Percentiles rank a stretch among this genome's conserved stretches.
These are phyloP conservation scores for Phania funesta DNA, from an alignment of 2,888 invertebrate species.

Conservation along the genomic window DNA sequence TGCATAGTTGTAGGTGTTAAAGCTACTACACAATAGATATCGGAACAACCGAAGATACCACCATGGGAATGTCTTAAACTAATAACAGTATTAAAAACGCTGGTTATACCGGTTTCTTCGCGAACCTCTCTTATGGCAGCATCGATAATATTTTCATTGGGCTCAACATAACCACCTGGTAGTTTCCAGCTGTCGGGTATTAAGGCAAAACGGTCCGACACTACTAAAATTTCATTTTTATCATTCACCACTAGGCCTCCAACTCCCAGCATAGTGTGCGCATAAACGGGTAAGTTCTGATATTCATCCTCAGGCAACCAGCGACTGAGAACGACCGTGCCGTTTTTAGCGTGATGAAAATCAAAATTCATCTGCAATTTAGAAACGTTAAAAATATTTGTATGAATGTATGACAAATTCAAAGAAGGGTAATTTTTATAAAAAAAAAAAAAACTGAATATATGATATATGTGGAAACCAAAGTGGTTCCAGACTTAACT, in stretches of 20 bases:
- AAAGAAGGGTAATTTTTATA: neutral
- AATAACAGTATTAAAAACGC: conserved; percentile 88
- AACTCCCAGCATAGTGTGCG: conserved; percentile 91
- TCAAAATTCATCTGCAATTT: conserved; percentile 87
- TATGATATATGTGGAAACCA: too few relatives aligned
- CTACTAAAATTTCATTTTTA: conserved; percentile 88
- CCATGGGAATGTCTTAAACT: conserved; percentile 89
- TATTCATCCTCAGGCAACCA: conserved; percentile 86
- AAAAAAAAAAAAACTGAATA: too few relatives aligned
- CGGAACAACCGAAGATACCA: conserved; percentile 90
- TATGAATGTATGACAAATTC: neutral
- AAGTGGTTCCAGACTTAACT: too few relatives aligned
- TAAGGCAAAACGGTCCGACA: conserved; percentile 85
- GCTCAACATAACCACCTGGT: conserved; percentile 95
- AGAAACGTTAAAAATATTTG: neutral
- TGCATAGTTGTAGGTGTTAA: conserved; percentile 84
- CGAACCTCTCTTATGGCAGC: conserved; percentile 92
- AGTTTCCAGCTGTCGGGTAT: conserved; percentile 88
- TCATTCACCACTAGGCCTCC: conserved; percentile 90
- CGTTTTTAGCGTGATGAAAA: conserved; percentile 91
- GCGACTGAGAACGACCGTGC: conserved; percentile 89
- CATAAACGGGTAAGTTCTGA: conserved; percentile 85
- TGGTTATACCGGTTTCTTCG: conserved; percentile 93
- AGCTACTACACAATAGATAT: conserved; percentile 90
- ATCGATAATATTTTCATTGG: conserved; percentile 90